phyloP scores from a whole-genome alignment of 2,797 vertebrate genomes.

The Eulemur mongoz region DNA sequence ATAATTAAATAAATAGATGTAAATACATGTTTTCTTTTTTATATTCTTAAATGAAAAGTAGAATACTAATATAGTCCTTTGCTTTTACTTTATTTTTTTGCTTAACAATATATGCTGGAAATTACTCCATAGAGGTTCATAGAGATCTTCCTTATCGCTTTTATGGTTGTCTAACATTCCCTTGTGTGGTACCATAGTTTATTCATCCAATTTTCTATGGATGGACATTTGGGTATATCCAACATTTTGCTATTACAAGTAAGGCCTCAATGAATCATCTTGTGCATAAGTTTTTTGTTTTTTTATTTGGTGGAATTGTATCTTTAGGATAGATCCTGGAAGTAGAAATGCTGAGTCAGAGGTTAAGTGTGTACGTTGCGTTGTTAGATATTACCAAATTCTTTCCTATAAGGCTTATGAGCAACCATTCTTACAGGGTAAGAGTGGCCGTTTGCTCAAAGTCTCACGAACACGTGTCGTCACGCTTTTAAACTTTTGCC shows the following conservation, averaged over 20 bases:
- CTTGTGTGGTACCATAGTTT: neutral
- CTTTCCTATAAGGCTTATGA: neutral
- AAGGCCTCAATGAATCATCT: neutral
- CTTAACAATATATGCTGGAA: neutral
- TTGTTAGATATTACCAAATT: neutral
- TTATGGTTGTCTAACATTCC: fast-evolving
- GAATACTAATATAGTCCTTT: neutral
- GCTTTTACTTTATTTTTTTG: neutral
- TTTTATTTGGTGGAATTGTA: neutral
- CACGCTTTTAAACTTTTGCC: neutral
- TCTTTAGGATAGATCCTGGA: neutral
- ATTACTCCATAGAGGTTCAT: neutral
- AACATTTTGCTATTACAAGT: neutral
- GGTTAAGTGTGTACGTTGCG: too few species aligned
- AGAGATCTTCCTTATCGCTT: neutral
- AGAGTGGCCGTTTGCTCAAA: neutral
- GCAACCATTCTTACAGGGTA: too few species aligned
- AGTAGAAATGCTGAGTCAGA: neutral
- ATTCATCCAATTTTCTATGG: neutral
- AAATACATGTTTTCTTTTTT: neutral
- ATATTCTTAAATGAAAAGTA: neutral
- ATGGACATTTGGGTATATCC: neutral
- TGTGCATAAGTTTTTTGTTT: neutral
- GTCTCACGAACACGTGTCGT: neutral
- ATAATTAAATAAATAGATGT: constrained; percentile 5